Conservation (phyloP, 53 echinoderm and acorn worm species). For the Echinometra lucunter region DNA sequence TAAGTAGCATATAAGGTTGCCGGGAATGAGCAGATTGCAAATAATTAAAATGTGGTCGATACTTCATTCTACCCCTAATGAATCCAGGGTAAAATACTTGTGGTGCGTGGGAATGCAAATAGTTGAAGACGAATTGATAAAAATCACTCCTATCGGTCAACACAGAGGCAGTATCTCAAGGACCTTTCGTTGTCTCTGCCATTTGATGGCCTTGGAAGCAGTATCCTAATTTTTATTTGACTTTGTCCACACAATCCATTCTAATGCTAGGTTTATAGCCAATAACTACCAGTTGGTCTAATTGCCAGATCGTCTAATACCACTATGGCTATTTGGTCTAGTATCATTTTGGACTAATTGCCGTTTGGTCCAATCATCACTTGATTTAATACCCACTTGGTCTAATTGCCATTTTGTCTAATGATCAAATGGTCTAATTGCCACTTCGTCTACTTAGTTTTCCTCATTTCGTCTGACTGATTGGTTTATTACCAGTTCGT, state of each 20-base stretch:
- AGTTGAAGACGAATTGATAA: not conserved
- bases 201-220: not conserved
- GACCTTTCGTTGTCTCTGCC: not conserved
- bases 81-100: not conserved
- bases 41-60: not conserved
- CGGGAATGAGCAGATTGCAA: not conserved
- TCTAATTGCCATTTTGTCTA: too few species aligned
- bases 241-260: not conserved
- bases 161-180: not conserved
- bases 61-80: not conserved
- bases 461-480: too few species aligned
- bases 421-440: too few species aligned
- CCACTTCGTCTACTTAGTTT: too few species aligned
- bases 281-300: not conserved
- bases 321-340: too few species aligned
- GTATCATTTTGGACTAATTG: too few species aligned
- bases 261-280: too few species aligned
- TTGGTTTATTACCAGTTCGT: too few species aligned
- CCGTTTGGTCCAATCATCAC: too few species aligned
- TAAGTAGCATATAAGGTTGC: not conserved
- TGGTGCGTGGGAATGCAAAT: slow-evolving; percentile 48
- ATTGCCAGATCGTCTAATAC: too few species aligned
- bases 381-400: too few species aligned
- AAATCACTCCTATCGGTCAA: not conserved
- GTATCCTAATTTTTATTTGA: not conserved